Evolutionary conservation across 2,888 invertebrate species (phyloP), one percentile per base, ranked within the genome.

Genomic region (Meandrusa payeni): DNA sequence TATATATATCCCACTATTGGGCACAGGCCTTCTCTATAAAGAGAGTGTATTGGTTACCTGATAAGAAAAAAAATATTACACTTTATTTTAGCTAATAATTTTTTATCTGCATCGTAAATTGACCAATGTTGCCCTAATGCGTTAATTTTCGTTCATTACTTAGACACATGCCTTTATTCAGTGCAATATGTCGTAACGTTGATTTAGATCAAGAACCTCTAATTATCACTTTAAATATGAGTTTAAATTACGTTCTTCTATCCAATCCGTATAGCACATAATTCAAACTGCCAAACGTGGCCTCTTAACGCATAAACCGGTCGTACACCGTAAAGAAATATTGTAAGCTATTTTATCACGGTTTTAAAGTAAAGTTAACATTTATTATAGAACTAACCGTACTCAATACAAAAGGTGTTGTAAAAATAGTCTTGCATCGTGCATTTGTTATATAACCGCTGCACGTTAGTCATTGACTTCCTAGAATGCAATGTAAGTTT

Each of bases 361-460:
- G n/a, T n/a, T n/a, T n/a, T n/a, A n/a, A n/a, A n/a, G n/a, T 38
- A 20, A 9, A 10, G 9, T 17, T 7, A 15, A 12, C 10, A 29
- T 53, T 41, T 51, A 32, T 48, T 48, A 51, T 55, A 50, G 47
- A 45, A 69, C 75, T 76, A 65, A 76, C 78, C 76, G 65, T 64
- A 62, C 58, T 54, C 59, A 64, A 64, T 48, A 37, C 34, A 38
- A 29, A 39, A 49, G 36, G 39, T 41, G 50, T 54, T 54, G 39
- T 44, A 48, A 41, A 47, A 48, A 15, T 15, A 5, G 2, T 17
- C 2, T 7, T 13, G 12, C 22, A 11, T 20, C 19, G 38, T 34
- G 22, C 33, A 23, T 9, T 26, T 7, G 20, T 34, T 28, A 34
- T 27, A 13, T 41, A 41, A 41, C n/a, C 24, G 17, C 11, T 24